Base-by-base conservation (phyloP, 1,140 invertebrate species). In the Venustaconcha ellipsiformis region DNA sequence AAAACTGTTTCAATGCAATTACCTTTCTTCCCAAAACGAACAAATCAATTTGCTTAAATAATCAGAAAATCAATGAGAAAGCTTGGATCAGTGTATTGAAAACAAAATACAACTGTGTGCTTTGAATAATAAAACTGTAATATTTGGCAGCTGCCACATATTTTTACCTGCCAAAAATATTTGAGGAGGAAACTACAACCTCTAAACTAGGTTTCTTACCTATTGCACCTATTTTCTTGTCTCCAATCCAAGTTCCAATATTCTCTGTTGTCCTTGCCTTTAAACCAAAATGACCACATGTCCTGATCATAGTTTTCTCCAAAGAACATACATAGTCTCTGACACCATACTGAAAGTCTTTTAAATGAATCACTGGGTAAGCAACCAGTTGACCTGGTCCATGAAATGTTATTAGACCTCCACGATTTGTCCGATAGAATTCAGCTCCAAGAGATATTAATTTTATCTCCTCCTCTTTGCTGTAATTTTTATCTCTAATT, bases 341-440 rank as follows among this genome's bases (percentile, higher is more conserved):
- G 37, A 99, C 92, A 83, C 94, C 95, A 0, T 88, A 92, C 13
- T 92, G 75, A 63, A 86, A 83, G 64, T 91, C 84, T 92, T 94
- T 73, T 48, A 99, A 91, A 91, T 99, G 94, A 18, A 99, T 90
- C 58, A 99, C 93, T 1, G 99, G 99, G 92, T 99, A 99, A 2
- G 93, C 96, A 5, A 99, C 96, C 30, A 99, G 90, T 86, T 99
- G 99, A 0, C 99, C 99, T 17, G 96, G 97, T 0, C 99, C 98
- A 88, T 99, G 99, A 90, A 99, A 99, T 12, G 99, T 99, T 37
- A 99, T 97, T 2, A 99, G 92, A 12, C 99, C 99, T 26, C 99
- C 88, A 62, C 98, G 91, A 90, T 99, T 95, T 0, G 97, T 97
- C 78, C 93, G 92, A 80, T 93, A 92, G 88, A 97, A 98, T 70